These are phyloP conservation scores for Pelusios castaneus DNA, from an alignment of 2,113 vertebrate species.

Conservation along the genomic window DNA sequence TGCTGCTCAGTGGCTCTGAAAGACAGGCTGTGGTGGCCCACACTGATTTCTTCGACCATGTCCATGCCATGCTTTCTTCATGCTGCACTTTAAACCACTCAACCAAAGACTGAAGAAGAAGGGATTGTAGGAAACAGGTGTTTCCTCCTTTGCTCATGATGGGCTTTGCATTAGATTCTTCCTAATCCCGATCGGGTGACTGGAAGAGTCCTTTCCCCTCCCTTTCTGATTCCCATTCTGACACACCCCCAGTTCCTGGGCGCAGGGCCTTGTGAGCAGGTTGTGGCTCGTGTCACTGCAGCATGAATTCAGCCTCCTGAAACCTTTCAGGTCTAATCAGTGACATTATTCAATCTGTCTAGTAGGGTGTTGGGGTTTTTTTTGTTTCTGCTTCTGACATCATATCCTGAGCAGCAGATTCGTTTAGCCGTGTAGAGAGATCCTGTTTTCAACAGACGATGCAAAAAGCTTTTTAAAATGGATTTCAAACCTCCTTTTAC, in stretches of 20 bases:
- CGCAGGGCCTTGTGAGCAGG: background rate
- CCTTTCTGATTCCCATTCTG: background rate
- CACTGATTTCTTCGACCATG: background rate
- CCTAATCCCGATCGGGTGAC: background rate
- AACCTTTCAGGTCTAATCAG: slow-evolving; percentile 64
- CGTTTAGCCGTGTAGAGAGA: slow-evolving; percentile 60
- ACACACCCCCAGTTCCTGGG: background rate
- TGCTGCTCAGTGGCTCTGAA: background rate
- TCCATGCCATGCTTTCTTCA: background rate
- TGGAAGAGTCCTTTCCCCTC: background rate
- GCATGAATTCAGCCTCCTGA: slow-evolving; percentile 61
- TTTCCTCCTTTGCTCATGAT: background rate
- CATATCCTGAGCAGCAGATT: slow-evolving; percentile 66
- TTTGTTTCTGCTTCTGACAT: slow-evolving; percentile 67
- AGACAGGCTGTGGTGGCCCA: background rate
- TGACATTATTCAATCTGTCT: slow-evolving; percentile 63
- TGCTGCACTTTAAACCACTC: background rate
- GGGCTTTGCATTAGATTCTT: rapidly evolving
- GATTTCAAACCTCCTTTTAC: slow-evolving; percentile 56
- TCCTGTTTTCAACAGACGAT: slow-evolving; percentile 56
- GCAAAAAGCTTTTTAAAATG: slow-evolving; percentile 69
- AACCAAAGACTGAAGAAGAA: background rate
- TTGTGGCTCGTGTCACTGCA: slow-evolving; percentile 16
- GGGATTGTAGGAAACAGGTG: background rate
- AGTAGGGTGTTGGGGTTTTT: slow-evolving; percentile 49